Base-by-base conservation (phyloP, 2,113 vertebrate genomes). In the Triplophysa rosa region DNA sequence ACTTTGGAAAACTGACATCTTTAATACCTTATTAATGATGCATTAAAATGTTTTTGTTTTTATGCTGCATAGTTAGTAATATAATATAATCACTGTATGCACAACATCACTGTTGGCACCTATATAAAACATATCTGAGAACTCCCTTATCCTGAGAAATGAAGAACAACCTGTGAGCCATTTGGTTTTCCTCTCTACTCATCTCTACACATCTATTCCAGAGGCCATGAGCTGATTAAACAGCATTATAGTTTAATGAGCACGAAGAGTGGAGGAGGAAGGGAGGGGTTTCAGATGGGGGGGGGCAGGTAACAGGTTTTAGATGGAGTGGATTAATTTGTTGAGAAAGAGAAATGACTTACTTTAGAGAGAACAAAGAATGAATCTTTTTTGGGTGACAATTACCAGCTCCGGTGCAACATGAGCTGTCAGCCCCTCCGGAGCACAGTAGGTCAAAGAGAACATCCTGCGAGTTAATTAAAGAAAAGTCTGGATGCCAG, bases 211-310 rank as follows among this genome's bases (percentile, higher is more conserved):
- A 77, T 66, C 24, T 54, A 54, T 65, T 76, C 45, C 42, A 66
- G 24, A 66, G 63, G 65, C 58, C 52, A 54, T 65, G 70, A 42
- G 62, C 80, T 64, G 82, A 84, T 84, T 84, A 86, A 82, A 80
- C 26, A 14, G 58, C 70, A 77, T 86, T 86, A 80, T 68, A 62
- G 70, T 84, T 82, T 84, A 84, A 86, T 83, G 79, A 86, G 78
- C 70, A 67, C n/a, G n/a, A n/a, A 45, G 63, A 78, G 58, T 37
- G 13, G 24, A 74, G 67, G 42, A n/a, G 67, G 78, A 75, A 78
- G 33, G 78, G 78, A 73, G 73, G 81, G 37, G 81, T 47, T 63
- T 24, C 24, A 52, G 29, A 56, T n/a, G 56, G 72, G 67, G 61
- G 72, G 69, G 29, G 29, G 24, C 2, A 79, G 70, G 65, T 56